These are phyloP conservation scores for Stegophylla sp. DNA, from an alignment of 2,888 invertebrate species.

Conservation along the genomic window DNA sequence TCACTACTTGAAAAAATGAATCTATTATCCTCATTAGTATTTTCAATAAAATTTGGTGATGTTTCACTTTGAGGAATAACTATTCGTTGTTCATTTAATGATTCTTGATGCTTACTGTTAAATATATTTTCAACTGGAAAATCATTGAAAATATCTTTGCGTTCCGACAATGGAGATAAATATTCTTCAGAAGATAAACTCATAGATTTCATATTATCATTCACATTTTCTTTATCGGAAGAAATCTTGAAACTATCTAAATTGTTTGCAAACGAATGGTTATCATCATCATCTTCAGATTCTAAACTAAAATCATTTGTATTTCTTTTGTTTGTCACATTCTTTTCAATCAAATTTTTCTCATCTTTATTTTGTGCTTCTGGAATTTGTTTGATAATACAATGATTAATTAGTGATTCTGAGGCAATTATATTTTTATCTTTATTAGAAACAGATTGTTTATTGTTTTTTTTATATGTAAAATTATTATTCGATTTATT, in stretches of 20 bases:
- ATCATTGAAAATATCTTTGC: conserved; percentile 4
- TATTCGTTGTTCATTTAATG: neutral
- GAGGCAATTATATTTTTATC: neutral
- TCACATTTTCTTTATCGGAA: neutral
- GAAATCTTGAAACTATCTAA: neutral
- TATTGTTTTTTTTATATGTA: neutral
- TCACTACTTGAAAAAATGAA: conserved; percentile 1
- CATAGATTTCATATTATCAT: neutral
- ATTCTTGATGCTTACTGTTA: neutral
- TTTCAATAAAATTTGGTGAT: neutral
- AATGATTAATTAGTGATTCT: neutral
- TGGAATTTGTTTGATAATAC: neutral
- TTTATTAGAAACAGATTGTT: neutral
- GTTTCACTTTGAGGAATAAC: neutral
- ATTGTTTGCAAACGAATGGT: neutral
- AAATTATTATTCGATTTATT: conserved; percentile 26
- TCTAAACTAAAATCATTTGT: neutral
- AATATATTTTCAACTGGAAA: neutral
- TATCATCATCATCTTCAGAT: conserved; percentile 31
- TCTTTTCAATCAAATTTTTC: neutral
- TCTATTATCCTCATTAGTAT: neutral
- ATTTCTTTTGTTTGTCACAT: neutral
- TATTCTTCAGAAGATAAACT: conserved; percentile 47
- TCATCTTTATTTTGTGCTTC: neutral
- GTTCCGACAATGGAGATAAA: conserved; percentile 6